Conservation (phyloP, 2,888 invertebrate species). For the Thecophora atra region DNA sequence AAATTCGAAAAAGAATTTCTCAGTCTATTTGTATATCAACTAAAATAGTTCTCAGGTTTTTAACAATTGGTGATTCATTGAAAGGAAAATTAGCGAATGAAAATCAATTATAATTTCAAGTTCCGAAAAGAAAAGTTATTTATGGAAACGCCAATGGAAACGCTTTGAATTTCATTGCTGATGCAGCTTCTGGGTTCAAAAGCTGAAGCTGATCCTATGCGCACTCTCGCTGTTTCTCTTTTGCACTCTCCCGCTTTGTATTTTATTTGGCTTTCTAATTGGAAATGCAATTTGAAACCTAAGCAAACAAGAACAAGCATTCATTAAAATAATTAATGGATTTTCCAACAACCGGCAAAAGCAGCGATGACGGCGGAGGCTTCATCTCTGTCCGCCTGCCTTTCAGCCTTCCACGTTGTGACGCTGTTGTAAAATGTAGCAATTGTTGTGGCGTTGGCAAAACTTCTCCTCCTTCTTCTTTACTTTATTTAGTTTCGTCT, state of each 20-base stretch:
- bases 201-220: neutral
- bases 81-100: neutral
- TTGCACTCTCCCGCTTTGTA: neutral
- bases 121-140: no score
- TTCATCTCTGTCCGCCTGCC: no score
- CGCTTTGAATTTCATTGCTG: no score
- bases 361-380: neutral
- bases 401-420: neutral
- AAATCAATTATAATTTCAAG: conserved; percentile 5
- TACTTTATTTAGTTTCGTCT: neutral
- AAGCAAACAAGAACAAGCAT: conserved; percentile 21
- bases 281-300: conserved; percentile 19
- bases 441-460: no score
- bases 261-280: conserved; percentile 18
- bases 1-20: neutral
- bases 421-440: neutral
- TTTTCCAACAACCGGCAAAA: neutral
- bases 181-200: neutral
- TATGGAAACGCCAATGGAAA: no score
- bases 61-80: neutral
- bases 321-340: conserved; percentile 30
- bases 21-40: neutral
- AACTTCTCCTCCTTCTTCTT: neutral
- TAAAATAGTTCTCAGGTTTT: neutral
- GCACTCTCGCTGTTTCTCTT: neutral